A percentile compares a stretch with the other conserved stretches of the same genome.
phyloP scores from a whole-genome alignment of 2,113 vertebrate species.

The Macaca mulatta region DNA sequence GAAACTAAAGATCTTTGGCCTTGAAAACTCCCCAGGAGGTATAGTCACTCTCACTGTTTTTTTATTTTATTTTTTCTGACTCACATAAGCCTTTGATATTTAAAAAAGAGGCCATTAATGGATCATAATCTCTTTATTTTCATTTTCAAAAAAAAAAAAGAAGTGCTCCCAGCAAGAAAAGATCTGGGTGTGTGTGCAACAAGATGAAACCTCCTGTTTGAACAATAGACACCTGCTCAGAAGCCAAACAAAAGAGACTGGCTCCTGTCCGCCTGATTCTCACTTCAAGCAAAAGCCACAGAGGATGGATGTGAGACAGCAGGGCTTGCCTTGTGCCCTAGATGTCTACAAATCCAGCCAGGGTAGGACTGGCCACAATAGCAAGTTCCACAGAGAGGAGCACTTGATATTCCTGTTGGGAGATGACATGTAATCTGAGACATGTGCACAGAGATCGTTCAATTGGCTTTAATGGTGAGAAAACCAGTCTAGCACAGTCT shows the following conservation, averaged over 20 bases:
- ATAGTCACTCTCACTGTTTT: neutral
- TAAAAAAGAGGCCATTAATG: conserved; percentile 49
- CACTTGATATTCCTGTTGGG: neutral
- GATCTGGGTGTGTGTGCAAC: conserved; percentile 61
- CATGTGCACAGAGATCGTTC: neutral
- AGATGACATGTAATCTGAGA: neutral
- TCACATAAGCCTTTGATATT: conserved; percentile 64
- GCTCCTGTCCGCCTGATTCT: conserved; percentile 54
- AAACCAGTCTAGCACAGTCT: neutral
- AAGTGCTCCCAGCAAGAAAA: conserved; percentile 68
- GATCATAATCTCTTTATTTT: conserved; percentile 66
- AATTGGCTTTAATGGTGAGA: neutral
- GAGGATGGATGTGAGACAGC: neutral
- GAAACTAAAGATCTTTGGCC: neutral
- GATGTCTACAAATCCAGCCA: neutral
- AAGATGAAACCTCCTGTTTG: conserved; percentile 18
- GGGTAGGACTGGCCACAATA: neutral
- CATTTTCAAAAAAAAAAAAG: conserved; percentile 26
- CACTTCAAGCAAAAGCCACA: conserved; percentile 45
- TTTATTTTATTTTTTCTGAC: conserved; percentile 56
- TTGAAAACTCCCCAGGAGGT: neutral
- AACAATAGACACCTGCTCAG: conserved; percentile 57
- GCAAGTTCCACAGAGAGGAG: neutral
- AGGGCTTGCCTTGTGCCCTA: neutral
- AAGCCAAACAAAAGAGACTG: conserved; percentile 35